Conservation (phyloP, 2,113 vertebrate species). For the Marmota flaviventris region DNA sequence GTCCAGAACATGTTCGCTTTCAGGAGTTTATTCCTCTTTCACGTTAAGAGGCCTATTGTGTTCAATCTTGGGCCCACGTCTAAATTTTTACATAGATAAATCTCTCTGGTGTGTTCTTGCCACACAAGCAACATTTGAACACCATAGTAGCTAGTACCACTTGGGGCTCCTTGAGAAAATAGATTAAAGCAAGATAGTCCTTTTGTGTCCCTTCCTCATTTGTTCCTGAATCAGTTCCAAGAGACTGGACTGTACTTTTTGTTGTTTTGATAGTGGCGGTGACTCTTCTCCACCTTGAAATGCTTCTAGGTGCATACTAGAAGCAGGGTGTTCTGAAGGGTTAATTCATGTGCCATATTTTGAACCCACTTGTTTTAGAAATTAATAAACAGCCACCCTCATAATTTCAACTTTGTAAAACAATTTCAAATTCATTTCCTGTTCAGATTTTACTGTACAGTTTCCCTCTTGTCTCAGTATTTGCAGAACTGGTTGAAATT, state of each 20-base stretch:
- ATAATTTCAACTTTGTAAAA: slow-evolving; percentile 67
- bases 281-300: slow-evolving; percentile 30
- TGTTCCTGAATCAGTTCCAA: background rate
- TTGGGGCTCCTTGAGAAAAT: background rate
- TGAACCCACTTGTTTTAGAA: slow-evolving; percentile 47
- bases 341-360: background rate
- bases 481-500: slow-evolving; percentile 76
- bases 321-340: slow-evolving; percentile 52
- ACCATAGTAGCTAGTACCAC: background rate
- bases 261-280: background rate
- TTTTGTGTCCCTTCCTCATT: slow-evolving; percentile 5
- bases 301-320: slow-evolving; percentile 46
- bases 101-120: slow-evolving; percentile 20
- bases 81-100: background rate
- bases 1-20: background rate
- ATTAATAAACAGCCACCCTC: background rate
- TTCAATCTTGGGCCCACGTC: background rate
- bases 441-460: background rate
- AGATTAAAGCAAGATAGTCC: background rate
- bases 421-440: slow-evolving; percentile 55
- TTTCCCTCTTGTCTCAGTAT: slow-evolving; percentile 65
- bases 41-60: background rate
- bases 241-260: background rate
- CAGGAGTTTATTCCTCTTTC: background rate
- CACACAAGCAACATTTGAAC: slow-evolving; percentile 11